Base-by-base conservation (phyloP, 1,140 invertebrate genomes). In the Drosophila novamexicana region DNA sequence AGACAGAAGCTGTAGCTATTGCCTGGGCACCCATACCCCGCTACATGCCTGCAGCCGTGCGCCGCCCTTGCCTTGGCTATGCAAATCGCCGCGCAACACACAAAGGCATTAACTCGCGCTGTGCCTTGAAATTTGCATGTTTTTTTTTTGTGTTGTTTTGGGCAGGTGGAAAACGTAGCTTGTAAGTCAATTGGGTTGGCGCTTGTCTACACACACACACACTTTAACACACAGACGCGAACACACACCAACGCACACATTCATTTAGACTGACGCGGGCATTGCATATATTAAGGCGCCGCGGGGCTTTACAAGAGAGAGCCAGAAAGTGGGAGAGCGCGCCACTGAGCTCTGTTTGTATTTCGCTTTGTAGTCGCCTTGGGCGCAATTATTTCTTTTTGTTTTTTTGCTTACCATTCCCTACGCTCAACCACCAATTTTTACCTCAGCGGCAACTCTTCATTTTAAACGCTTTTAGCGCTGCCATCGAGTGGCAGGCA, bases 351-450 rank as follows among this genome's bases (percentile, higher is more conserved):
- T 83, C 81, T 85, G 81, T 85, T 81, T 90, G 84, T 88, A 88
- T 89, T 88, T 89, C 83, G 84, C 79, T 88, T 88, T 80, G 84
- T 86, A 88, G 83, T 83, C 83, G 84, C 83, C 84, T 83, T 83
- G 83, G 83, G 83, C 83, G 63, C 83, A 88, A 88, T 88, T 88
- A 88, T 88, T 89, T 73, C 56, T 22, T 36, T 70, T 53, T 45
- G 44, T 37, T 59, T 77, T 80, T 74, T 71, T 63, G 73, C 76
- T 70, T 73, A 67, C 66, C 42, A 2, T 2, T 8, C 9, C 34
- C 9, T 18, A 14, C 5, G 7, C n/a, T 14, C 14, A 6, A 1
- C 22, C 14, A 9, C 10, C 7, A 29, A 52, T 36, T 68, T 57
- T 52, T 37, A 52, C 40, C 44, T 58, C 37, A n/a, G 49, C 47